Percentiles rank a stretch among this genome's conserved stretches.
Conservation (phyloP, 2,113 vertebrate species). For the Semnornis frantzii region DNA sequence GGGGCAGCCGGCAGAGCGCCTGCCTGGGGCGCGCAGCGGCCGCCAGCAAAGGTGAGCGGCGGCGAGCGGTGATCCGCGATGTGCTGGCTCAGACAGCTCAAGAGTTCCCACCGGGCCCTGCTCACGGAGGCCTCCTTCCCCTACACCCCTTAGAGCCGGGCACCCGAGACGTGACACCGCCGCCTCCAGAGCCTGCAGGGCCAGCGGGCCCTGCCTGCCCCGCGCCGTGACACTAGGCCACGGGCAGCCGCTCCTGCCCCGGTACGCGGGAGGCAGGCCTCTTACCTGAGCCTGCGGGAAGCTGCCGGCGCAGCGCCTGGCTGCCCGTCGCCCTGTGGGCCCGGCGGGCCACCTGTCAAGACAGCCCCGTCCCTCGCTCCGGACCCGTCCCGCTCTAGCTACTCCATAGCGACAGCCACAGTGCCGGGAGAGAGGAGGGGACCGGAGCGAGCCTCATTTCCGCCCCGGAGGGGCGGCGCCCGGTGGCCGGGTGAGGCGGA, state of each 20-base stretch:
- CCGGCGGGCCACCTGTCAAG: not conserved
- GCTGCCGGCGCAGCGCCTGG: not conserved
- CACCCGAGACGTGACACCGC: no score
- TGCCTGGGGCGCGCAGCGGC: not conserved
- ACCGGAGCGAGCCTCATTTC: not conserved
- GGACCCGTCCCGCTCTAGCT: not conserved
- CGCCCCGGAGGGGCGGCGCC: not conserved
- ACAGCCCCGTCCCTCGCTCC: not conserved
- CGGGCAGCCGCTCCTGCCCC: not conserved
- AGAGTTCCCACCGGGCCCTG: not conserved
- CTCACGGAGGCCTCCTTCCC: not conserved
- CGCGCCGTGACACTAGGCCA: not conserved
- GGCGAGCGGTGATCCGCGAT: not conserved
- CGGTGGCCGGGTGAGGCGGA: not conserved
- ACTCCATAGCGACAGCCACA: constrained; percentile 2
- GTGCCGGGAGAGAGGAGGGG: not conserved
- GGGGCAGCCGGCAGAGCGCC: not conserved
- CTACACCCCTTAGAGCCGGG: not conserved
- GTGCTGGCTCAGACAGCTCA: not conserved
- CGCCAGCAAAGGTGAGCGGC: not conserved
- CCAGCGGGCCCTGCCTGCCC: not conserved
- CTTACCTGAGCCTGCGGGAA: constrained; percentile 64
- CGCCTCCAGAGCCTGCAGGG: not conserved
- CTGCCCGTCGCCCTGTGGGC: not conserved
- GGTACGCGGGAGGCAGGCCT: not conserved